Base-by-base conservation (phyloP, 1,140 invertebrate species). In the Sweltsa coloradensis region DNA sequence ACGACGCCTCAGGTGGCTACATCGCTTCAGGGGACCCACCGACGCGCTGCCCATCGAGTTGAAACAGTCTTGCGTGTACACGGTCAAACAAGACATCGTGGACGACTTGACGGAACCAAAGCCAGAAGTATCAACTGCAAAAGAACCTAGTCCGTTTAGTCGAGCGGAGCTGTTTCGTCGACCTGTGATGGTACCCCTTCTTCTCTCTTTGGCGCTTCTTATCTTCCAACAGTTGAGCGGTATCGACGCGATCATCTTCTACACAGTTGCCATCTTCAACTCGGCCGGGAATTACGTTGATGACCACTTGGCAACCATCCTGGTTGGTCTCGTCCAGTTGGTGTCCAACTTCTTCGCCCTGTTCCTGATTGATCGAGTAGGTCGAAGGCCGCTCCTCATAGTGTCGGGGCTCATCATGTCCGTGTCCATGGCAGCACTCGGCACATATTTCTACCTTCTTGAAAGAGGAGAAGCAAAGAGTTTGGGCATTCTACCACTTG, bases 241-340 rank as follows among this genome's bases (percentile, higher is more conserved):
- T 0, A 79, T 78, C 43, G 81, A 83, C 55, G 79, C 77, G 2
- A 69, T 84, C 0, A 66, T 81, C 5, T 82, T 83, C 57, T 83
- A 84, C 55, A 74, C 81, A 0, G 77, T 78, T 22, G 64, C 66
- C 2, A 79, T 85, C 45, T 79, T 85, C 53, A 54, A 70, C 37
- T 67, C 67, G 2, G 72, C 73, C 2, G 63, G 69, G 1, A 74
- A 69, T 4, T 69, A 65, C n/a, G 64, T 83, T 1, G 66, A 72
- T 34, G 67, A 76, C 0, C 70, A 74, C 49, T 27, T 75, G 4
- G 70, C 74, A 0, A 74, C 82, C 4, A 76, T 84, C 7, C 63
- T 83, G 16, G 71, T 86, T 34, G 82, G 80, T 0, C 21, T 67
- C 0, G 71, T 77, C 21, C 75, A 78, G 50, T 56, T 79, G 1